Evolutionary conservation across 2,113 vertebrate genomes (phyloP).

Genomic region (Marmota monax): DNA sequence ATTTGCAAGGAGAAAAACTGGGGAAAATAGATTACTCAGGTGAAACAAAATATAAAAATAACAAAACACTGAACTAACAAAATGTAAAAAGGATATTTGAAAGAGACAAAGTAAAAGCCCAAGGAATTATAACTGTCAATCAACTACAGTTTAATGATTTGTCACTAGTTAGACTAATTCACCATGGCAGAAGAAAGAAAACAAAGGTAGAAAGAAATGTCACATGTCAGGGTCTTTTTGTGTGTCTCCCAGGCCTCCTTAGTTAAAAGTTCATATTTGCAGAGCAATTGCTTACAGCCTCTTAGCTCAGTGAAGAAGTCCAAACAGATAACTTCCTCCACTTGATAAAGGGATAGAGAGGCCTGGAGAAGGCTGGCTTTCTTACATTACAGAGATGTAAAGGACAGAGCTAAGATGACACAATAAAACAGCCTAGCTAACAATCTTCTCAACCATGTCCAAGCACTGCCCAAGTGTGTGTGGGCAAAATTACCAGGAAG

Average conservation of each 20-base stretch:
- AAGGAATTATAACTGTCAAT: neutral
- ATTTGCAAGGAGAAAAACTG: neutral
- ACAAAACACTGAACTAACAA: neutral
- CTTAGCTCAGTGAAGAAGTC: neutral
- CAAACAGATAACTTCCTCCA: neutral
- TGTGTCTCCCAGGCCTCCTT: neutral
- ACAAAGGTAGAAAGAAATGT: neutral
- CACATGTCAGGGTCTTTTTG: neutral
- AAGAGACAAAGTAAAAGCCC: neutral
- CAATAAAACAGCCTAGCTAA: neutral
- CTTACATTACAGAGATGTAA: neutral
- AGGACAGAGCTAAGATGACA: neutral
- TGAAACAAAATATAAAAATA: constrained; percentile 4
- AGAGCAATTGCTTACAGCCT: neutral
- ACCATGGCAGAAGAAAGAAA: neutral
- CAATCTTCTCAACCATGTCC: neutral
- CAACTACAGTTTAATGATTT: neutral
- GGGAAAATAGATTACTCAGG: neutral
- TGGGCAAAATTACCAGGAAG: neutral
- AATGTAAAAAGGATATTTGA: neutral
- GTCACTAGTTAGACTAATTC: neutral
- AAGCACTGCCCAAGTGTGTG: neutral
- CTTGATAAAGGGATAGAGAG: neutral
- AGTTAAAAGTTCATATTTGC: neutral
- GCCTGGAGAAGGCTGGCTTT: neutral